phyloP scores from a whole-genome alignment of 92 coral and sea anemone species.

The Diadumene lineata region DNA sequence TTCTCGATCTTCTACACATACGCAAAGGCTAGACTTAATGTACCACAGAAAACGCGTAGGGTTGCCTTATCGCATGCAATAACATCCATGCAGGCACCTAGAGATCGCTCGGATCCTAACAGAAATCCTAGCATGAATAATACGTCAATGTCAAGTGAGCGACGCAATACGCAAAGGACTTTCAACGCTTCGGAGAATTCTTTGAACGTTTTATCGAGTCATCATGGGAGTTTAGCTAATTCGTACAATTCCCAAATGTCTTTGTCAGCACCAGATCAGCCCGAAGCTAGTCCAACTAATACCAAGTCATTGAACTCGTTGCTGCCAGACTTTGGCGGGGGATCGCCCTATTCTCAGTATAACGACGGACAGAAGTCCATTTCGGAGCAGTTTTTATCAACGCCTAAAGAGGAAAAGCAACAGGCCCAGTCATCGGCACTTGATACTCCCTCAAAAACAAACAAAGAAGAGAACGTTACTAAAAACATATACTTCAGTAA shows the following conservation, averaged over 20 bases:
- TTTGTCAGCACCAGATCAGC: constrained; percentile 9
- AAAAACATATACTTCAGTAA: constrained; percentile 25
- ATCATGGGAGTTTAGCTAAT: constrained; percentile 29
- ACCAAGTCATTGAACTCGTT: constrained; percentile 68
- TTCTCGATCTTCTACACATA: constrained; percentile 93
- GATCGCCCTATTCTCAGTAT: constrained; percentile 4
- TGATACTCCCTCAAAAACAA: constrained; percentile 16
- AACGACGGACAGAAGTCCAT: constrained; percentile 33
- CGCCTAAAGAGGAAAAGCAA: constrained; percentile 8
- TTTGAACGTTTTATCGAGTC: constrained; percentile 36
- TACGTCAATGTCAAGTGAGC: constrained; percentile 70
- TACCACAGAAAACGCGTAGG: constrained; percentile 86
- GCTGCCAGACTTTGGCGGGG: constrained; percentile 38
- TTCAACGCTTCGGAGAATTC: constrained; percentile 63
- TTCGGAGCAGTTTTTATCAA: constrained; percentile 45
- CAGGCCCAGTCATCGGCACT: constrained; percentile 18
- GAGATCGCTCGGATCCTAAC: constrained; percentile 33
- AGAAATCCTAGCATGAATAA: constrained; percentile 51
- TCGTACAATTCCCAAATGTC: constrained; percentile 32
- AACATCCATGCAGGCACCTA: constrained; percentile 81
- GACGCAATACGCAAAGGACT: constrained; percentile 66
- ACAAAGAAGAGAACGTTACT: background rate
- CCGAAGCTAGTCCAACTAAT: constrained; percentile 7
- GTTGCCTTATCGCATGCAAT: constrained; percentile 90
- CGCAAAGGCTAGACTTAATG: constrained; percentile 96